Evolutionary conservation across 2,888 invertebrate species (phyloP), one percentile per base, ranked within the genome.

Genomic region (Thera britannica): DNA sequence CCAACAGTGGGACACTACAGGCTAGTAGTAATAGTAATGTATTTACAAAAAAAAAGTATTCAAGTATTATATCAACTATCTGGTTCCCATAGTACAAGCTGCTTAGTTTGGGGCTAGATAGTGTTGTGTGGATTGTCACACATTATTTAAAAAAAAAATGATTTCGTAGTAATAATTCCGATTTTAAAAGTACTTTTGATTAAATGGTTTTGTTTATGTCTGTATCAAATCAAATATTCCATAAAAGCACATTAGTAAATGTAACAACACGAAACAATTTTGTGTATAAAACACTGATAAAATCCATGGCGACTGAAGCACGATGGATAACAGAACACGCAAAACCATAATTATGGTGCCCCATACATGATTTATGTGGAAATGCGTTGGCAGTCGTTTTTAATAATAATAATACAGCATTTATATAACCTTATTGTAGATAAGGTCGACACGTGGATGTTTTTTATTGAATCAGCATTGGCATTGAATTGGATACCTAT

Each of bases 251-350:
- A 79, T 77, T 75, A 74, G 73, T 72, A 66, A 72, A 73, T 62
- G 54, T 83, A 85, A 82, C 82, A 75, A 80, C 75, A 77, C 66
- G 72, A 78, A 80, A 79, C 75, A 78, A 84, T 85, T 85, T 87
- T 84, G 86, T 84, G 77, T 78, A 78, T 72, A 77, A 72, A 77
- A 72, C 81, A 80, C 82, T 85, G 87, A 89, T 88, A 89, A 84
- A 82, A 86, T 86, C 86, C 85, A 77, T 72, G 75, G 79, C 80
- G 77, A 74, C 75, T 76, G 62, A 83, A 88, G 83, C 79, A 82
- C 82, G 80, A 83, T 81, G 82, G 80, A 87, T 87, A 86, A 88
- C 85, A 86, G 82, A 83, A 82, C 89, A 90, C 90, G 90, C 90
- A 81, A 90, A 78, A 82, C 79, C 75, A 86, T 86, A 90, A 90